These are phyloP conservation scores for Fistularia commersonii DNA, from an alignment of 2,797 vertebrate genomes.

Conservation along the genomic window DNA sequence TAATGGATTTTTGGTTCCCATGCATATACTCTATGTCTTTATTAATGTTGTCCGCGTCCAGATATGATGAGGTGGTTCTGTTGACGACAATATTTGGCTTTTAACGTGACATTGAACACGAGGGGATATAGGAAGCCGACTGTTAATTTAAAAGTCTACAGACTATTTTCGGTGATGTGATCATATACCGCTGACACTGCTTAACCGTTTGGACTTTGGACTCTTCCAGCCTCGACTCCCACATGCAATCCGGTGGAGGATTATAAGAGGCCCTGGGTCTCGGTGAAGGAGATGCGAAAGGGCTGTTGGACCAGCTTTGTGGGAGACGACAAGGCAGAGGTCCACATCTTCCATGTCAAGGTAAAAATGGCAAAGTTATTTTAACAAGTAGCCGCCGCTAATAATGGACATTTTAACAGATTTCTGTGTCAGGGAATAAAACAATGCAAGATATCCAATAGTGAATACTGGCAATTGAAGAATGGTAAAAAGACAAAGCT, in stretches of 20 bases:
- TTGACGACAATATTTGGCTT: slow-evolving; percentile 6
- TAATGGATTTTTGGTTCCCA: slow-evolving; percentile 26
- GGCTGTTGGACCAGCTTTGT: slow-evolving; percentile 72
- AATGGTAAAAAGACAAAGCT: not conserved
- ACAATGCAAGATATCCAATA: too few species aligned
- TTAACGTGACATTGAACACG: slow-evolving; percentile 10
- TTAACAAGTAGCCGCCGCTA: slow-evolving; percentile 4
- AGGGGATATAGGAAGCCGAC: slow-evolving; percentile 3
- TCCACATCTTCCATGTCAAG: slow-evolving; percentile 65
- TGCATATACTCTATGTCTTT: slow-evolving; percentile 12
- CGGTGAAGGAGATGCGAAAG: slow-evolving; percentile 35
- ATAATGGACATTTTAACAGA: slow-evolving; percentile 11
- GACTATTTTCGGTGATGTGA: slow-evolving; percentile 13
- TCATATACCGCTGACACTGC: slow-evolving; percentile 12
- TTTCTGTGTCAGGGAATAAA: not conserved
- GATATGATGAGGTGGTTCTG: slow-evolving; percentile 19
- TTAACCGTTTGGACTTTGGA: slow-evolving; percentile 32
- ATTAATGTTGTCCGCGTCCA: slow-evolving; percentile 8
- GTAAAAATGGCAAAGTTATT: slow-evolving; percentile 50
- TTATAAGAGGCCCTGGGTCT: slow-evolving; percentile 31
- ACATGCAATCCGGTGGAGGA: slow-evolving; percentile 47
- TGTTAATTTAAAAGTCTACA: slow-evolving; percentile 1
- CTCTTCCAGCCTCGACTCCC: slow-evolving; percentile 55
- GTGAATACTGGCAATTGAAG: too few species aligned
- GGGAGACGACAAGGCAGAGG: slow-evolving; percentile 45